Evolutionary conservation across 2,888 invertebrate genomes (phyloP).

Genomic region (Xylophagus ater): DNA sequence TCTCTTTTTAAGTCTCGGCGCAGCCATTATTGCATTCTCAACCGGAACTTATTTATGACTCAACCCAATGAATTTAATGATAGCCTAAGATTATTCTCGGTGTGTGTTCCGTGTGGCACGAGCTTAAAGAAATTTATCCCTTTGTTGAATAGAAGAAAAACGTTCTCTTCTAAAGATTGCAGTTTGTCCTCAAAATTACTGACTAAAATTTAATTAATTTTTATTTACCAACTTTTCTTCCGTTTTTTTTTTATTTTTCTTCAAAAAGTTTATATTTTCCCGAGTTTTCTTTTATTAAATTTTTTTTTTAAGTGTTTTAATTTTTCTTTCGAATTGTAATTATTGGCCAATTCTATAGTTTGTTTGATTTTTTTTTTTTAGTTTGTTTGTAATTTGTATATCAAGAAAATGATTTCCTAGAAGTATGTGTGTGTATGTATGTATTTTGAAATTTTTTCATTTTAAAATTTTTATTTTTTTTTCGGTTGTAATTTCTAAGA

Average conservation of each 20-base stretch:
- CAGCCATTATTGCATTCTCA: too few relatives aligned
- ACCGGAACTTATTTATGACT: too few relatives aligned
- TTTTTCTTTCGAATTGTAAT: constrained; percentile 4
- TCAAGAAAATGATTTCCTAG: constrained; percentile 14
- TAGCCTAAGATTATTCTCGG: too few relatives aligned
- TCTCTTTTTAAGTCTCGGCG: too few relatives aligned
- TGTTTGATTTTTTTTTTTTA: constrained; percentile 5
- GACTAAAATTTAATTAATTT: constrained; percentile 5
- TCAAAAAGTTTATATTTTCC: constrained; percentile 3
- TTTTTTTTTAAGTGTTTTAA: constrained; percentile 6
- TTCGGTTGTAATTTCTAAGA: background rate
- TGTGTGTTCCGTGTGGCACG: too few relatives aligned
- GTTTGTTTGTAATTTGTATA: constrained; percentile 2
- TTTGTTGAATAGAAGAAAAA: too few relatives aligned
- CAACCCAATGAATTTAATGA: too few relatives aligned
- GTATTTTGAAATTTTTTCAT: constrained; percentile 11
- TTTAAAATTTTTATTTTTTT: constrained; percentile 18
- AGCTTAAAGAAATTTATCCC: too few relatives aligned
- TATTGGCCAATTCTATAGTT: constrained; percentile 23
- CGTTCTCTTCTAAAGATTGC: too few relatives aligned
- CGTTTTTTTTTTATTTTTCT: constrained; percentile 9
- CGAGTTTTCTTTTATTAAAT: constrained; percentile 11
- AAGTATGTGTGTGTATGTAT: constrained; percentile 2
- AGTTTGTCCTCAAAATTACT: too few relatives aligned
- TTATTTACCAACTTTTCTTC: constrained; percentile 2